These are phyloP conservation scores for Epistrophe grossulariae DNA, from an alignment of 2,888 invertebrate species.

Conservation along the genomic window DNA sequence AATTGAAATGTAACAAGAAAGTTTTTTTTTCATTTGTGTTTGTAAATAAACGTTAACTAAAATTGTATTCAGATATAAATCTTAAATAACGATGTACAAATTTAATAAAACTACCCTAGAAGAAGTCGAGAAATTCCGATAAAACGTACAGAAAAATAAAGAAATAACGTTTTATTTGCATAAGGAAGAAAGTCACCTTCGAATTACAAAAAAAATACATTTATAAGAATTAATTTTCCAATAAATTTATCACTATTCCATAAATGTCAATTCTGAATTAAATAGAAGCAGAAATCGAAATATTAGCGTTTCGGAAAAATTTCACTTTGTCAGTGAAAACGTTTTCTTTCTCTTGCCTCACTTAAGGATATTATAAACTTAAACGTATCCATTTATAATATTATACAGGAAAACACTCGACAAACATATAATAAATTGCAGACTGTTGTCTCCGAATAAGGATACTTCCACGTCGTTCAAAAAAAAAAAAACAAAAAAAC, in stretches of 20 bases:
- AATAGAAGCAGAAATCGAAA: constrained; percentile 30
- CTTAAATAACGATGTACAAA: no score
- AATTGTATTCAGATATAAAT: no score
- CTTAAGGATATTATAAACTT: constrained; percentile 35
- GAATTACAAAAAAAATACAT: no score
- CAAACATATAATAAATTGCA: constrained; percentile 52
- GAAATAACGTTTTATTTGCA: no score
- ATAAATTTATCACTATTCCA: neutral
- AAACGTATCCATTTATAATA: neutral
- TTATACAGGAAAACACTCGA: constrained; percentile 43
- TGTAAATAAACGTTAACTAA: no score
- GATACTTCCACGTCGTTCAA: constrained; percentile 50
- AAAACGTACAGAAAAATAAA: no score
- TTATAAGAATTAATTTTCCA: no score
- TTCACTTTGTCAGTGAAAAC: neutral
- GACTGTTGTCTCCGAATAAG: constrained; percentile 56
- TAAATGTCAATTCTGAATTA: neutral
- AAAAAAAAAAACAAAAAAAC: constrained; percentile 26
- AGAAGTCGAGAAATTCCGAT: no score
- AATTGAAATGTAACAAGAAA: no score
- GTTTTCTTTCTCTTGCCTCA: constrained; percentile 2
- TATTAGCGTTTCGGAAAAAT: neutral
- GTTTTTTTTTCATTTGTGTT: no score
- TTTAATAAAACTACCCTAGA: no score
- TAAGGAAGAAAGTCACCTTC: no score